Base-by-base conservation (phyloP, 2,797 vertebrate genomes). In the Sardinella longiceps region DNA sequence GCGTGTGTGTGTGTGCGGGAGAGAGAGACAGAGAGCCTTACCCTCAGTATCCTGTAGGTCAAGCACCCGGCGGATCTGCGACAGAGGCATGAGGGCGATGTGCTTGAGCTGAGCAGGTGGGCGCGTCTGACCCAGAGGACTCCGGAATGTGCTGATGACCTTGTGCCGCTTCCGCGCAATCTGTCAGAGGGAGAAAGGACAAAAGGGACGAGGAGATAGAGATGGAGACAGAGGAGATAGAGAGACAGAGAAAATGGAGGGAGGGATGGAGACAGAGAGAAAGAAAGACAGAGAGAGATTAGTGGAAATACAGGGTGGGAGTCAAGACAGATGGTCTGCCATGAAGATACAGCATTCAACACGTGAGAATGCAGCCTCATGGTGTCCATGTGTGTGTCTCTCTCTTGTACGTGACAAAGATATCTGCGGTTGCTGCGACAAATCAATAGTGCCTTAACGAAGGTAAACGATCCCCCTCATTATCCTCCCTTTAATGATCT, bases 81-180 rank as follows among this genome's bases (percentile, higher is more conserved):
- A 99, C 85, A 99, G 95, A 0, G 98, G 98, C 98, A 99, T 99
- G 60, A 99, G 94, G 39, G 95, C 89, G 87, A 99, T 96, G 89
- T 99, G 98, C 87, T 99, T 99, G 74, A 99, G 97, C 50, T 96
- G 96, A 5, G 98, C 96, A 1, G 97, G 96, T 0, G 98, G 98
- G 80, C 98, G 94, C 0, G 96, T 96, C 82, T 98, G 97, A 53
- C 97, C 97, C 88, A 97, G 91, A 0, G 98, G 97, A 91, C 97
- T 99, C 92, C 97, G 97, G 89, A 99, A 99, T 5, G 96, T 96
- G 90, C 96, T 98, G 82, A 99, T 99, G 90, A 97, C 98, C 91
- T 99, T 99, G 92, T 99, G 98, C 28, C 98, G 93, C 90, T 99
- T 99, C 91, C 97, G 97, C 0, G 98, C 98, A 89, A 99, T 97